phyloP scores from a whole-genome alignment of 2,113 vertebrate genomes.

The Romanogobio albipinnatus region DNA sequence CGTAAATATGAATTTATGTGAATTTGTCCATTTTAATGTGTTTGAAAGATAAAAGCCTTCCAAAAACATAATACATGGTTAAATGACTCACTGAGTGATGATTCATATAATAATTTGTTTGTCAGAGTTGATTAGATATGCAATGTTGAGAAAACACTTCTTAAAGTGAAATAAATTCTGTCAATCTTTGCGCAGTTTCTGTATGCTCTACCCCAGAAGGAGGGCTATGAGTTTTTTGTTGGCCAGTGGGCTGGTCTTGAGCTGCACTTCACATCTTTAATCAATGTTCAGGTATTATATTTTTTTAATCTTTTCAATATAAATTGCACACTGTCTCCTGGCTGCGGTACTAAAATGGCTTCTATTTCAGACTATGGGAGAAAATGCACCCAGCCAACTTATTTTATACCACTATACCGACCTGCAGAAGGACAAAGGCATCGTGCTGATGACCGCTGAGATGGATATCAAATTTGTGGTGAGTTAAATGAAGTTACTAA shows the following conservation, averaged over 20 bases:
- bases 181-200: slow-evolving; percentile 81
- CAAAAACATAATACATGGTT: too few relatives aligned
- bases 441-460: slow-evolving; percentile 95
- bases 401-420: slow-evolving; percentile 93
- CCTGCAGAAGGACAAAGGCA: slow-evolving; percentile 87
- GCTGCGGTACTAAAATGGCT: not conserved
- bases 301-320: not conserved
- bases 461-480: slow-evolving; percentile 90
- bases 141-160: too few relatives aligned
- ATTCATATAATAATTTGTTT: too few relatives aligned
- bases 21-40: too few relatives aligned
- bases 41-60: too few relatives aligned
- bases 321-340: not conserved
- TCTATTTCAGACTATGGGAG: slow-evolving; percentile 81
- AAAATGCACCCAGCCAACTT: slow-evolving; percentile 87
- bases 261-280: slow-evolving; percentile 94
- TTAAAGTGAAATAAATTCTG: too few relatives aligned
- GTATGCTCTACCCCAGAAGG: slow-evolving; percentile 88
- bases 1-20: too few relatives aligned
- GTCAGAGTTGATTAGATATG: too few relatives aligned
- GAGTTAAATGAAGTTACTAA: slow-evolving; percentile 61
- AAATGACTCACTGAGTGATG: too few relatives aligned
- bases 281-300: slow-evolving; percentile 88
- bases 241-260: slow-evolving; percentile 90
- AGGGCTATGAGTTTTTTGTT: slow-evolving; percentile 95